Base-by-base conservation (phyloP, 2,797 vertebrate species). In the Knipowitschia caucasica region DNA sequence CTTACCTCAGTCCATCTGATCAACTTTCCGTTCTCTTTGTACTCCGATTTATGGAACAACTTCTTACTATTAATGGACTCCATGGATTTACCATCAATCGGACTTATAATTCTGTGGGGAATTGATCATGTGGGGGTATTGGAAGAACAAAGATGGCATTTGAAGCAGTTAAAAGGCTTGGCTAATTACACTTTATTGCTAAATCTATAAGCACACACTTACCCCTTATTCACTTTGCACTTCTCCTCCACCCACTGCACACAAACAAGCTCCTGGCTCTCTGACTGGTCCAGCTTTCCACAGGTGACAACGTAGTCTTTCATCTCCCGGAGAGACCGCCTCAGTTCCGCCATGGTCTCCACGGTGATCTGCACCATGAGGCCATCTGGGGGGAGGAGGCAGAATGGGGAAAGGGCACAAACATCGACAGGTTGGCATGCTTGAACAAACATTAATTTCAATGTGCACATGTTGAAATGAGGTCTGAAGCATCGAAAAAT, bases 301-400 rank as follows among this genome's bases (percentile, higher is more conserved):
- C 96, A 99, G 56, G 92, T 91, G 81, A 99, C 84, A 18, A 89
- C 94, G 80, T 94, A 98, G 86, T 98, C 94, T 88, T 95, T 97
- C 95, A 98, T 99, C 79, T 98, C 95, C 57, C 94, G 89, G 68
- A 99, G 87, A 2, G 94, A 92, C 86, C 93, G 90, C 7, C 96
- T 91, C 59, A 99, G 77, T 36, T 94, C 92, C 10, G 92, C 93
- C 96, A 99, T 98, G 80, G 93, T 95, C 83, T 99, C 96, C 50
- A 95, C 91, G 0, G 94, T 96, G 85, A 98, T 95, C 89, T 99
- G 97, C 78, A 99, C 95, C 95, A 99, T 96, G 46, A 99, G 90
- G 29, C 97, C 96, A 81, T 99, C 97, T 99, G 85, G 55, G 65
- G 72, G 68, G 67, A 75, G 58, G 84, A 69, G 21, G 73, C 78